Conservation (phyloP, 2,113 vertebrate species). For the Poeciliopsis prolifica region DNA sequence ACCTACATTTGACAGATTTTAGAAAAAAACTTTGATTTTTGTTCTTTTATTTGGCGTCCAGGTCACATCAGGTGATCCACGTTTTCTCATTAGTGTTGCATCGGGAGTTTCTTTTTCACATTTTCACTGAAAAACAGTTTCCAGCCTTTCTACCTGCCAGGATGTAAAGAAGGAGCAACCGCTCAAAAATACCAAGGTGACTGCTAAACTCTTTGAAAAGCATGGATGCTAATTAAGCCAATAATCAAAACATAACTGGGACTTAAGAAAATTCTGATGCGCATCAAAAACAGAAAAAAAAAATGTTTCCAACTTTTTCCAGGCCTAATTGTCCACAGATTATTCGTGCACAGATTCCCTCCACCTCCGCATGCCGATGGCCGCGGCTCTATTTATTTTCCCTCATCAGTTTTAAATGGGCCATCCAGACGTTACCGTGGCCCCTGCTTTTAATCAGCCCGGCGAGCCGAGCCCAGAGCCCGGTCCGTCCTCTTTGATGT, state of each 20-base stretch:
- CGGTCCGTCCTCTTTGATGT: constrained; percentile 62
- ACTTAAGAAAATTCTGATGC: not conserved
- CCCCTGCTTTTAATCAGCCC: constrained; percentile 72
- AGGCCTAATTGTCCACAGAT: constrained; percentile 7
- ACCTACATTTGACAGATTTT: too few relatives aligned
- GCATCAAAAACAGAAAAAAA: not conserved
- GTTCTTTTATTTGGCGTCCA: too few relatives aligned
- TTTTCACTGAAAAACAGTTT: not conserved
- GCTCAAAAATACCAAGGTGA: not conserved
- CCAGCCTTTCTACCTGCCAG: not conserved
- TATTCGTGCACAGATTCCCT: constrained; percentile 7
- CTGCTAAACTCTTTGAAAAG: not conserved
- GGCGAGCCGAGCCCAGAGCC: constrained; percentile 37
- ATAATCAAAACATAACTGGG: not conserved
- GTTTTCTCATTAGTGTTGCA: not conserved
- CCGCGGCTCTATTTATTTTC: constrained; percentile 67
- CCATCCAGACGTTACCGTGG: constrained; percentile 69
- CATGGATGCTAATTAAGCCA: not conserved
- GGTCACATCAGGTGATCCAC: not conserved
- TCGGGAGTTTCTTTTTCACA: not conserved
- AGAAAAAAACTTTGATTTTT: too few relatives aligned
- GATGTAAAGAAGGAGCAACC: not conserved
- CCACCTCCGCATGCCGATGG: constrained; percentile 55
- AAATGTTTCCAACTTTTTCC: not conserved
- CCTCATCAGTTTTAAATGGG: constrained; percentile 76